Conservation (phyloP, 2,113 vertebrate genomes). For the Sorex araneus region DNA sequence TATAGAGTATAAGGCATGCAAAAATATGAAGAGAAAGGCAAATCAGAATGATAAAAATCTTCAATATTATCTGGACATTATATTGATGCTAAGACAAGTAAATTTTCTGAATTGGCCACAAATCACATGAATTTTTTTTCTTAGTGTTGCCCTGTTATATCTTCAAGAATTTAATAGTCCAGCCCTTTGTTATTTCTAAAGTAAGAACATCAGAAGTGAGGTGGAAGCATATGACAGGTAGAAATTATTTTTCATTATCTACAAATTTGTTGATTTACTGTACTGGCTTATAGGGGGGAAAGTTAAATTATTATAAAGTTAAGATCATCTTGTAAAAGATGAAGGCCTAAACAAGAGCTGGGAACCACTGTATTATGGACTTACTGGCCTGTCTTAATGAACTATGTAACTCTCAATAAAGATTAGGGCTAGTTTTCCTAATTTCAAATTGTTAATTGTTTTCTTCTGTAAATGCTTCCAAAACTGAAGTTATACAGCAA, state of each 20-base stretch:
- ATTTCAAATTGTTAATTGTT: constrained; percentile 45
- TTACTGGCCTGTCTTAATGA: constrained; percentile 64
- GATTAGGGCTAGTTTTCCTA: constrained; percentile 62
- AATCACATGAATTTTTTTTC: background rate
- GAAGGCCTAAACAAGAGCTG: constrained; percentile 28
- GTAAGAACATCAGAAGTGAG: constrained; percentile 49
- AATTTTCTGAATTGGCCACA: constrained; percentile 16
- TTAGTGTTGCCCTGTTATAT: constrained; percentile 44
- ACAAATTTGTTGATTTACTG: constrained; percentile 47
- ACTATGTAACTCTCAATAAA: constrained; percentile 53
- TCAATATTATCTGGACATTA: background rate
- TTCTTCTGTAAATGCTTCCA: constrained; percentile 68
- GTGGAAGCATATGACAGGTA: background rate
- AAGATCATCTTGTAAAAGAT: constrained; percentile 62
- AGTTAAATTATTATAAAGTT: constrained; percentile 60
- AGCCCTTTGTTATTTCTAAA: constrained; percentile 51
- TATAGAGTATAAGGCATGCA: background rate
- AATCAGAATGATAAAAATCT: constrained; percentile 41
- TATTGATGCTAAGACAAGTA: constrained; percentile 7
- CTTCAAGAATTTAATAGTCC: constrained; percentile 9
- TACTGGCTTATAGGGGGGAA: constrained; percentile 8
- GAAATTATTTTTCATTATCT: constrained; percentile 44
- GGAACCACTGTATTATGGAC: constrained; percentile 35
- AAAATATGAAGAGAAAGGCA: constrained; percentile 52
- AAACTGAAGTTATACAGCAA: constrained; percentile 55